These are phyloP conservation scores for Pachypanchax playfairii DNA, from an alignment of 2,113 vertebrate genomes.

Conservation along the genomic window DNA sequence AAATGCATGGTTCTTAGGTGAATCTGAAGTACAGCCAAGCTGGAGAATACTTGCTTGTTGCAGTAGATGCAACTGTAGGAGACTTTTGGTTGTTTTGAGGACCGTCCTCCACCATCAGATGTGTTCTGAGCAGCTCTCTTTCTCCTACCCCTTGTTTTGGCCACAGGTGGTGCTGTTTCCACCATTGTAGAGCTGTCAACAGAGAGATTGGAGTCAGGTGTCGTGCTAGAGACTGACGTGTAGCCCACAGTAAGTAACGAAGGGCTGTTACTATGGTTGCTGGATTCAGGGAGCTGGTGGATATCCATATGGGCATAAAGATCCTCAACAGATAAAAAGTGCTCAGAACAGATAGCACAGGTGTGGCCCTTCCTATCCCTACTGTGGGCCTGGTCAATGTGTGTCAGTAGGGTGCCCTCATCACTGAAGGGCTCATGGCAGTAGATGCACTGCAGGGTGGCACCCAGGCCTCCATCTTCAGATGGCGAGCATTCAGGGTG, in stretches of 20 bases:
- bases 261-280: constrained; percentile 97
- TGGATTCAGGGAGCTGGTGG: constrained; percentile 94
- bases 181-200: constrained; percentile 97
- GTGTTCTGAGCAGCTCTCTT: constrained; percentile 91
- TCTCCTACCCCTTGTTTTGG: constrained; percentile 92
- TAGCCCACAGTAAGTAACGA: constrained; percentile 94
- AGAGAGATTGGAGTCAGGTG: constrained; percentile 96
- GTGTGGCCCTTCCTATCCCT: constrained; percentile 89
- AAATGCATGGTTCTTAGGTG: constrained; percentile 97
- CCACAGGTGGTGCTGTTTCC: constrained; percentile 87
- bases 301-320: constrained; percentile 96
- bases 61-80: constrained; percentile 97
- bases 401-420: constrained; percentile 89
- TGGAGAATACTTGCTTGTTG: constrained; percentile 96
- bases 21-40: constrained; percentile 94
- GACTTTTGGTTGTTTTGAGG: constrained; percentile 91
- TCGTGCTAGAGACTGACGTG: constrained; percentile 97
- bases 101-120: constrained; percentile 85
- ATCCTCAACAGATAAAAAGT: constrained; percentile 92
- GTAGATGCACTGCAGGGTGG: constrained; percentile 93
- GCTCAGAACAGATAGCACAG: constrained; percentile 94
- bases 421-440: constrained; percentile 96
- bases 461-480: constrained; percentile 88
- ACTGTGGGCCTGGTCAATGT: constrained; percentile 92
- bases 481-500: constrained; percentile 96